Evolutionary conservation across 2,113 vertebrate genomes (phyloP).

Genomic region (Dicrurus megarhynchus): DNA sequence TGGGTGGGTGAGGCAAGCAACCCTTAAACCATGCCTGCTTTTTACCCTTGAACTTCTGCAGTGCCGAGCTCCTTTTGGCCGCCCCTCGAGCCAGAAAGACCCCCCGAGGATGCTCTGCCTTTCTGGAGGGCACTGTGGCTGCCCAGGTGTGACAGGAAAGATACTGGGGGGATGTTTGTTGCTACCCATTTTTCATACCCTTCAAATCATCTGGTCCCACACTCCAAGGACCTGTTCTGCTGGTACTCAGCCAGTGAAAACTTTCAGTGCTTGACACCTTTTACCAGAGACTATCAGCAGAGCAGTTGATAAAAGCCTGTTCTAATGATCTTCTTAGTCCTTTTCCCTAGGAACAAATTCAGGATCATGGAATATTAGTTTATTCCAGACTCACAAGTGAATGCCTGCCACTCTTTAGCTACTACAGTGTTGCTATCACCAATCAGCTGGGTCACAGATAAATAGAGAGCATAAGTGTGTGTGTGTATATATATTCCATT

Average conservation of each 20-base stretch:
- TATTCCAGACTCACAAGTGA: background rate
- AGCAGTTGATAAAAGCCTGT: background rate
- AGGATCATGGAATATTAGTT: background rate
- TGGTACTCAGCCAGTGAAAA: background rate
- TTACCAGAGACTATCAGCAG: background rate
- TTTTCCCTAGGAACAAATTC: background rate
- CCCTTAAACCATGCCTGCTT: background rate
- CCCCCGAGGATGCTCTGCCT: background rate
- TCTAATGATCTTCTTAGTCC: background rate
- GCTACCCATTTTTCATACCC: background rate
- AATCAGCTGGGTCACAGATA: background rate
- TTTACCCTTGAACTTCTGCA: background rate
- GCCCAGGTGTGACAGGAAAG: background rate
- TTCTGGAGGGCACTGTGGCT: background rate
- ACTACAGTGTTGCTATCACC: background rate
- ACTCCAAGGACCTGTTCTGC: background rate
- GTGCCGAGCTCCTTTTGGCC: background rate
- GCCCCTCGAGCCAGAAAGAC: rapidly evolving
- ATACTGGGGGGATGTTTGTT: rapidly evolving
- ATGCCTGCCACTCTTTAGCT: background rate
- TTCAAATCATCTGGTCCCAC: background rate
- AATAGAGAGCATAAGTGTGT: background rate
- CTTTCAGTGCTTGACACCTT: background rate
- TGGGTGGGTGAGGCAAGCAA: background rate
- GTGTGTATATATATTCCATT: background rate